A percentile compares a stretch with the other conserved stretches of the same genome.
phyloP scores from a whole-genome alignment of 2,113 vertebrate genomes.

The Zosterops borbonicus region DNA sequence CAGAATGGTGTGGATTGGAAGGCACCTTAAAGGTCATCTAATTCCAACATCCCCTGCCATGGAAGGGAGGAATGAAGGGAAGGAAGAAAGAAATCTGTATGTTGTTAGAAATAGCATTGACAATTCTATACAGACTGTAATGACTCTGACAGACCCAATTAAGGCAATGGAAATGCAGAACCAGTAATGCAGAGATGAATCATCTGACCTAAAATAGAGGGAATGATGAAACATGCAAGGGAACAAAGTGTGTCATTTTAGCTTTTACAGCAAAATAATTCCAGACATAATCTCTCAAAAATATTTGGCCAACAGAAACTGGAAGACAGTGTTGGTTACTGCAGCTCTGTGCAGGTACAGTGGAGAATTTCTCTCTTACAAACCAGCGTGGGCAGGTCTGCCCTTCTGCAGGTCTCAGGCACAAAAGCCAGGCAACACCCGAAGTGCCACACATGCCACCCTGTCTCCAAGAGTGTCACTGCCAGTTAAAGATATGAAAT shows the following conservation, averaged over 20 bases:
- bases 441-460: not conserved
- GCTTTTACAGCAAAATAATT: conserved; percentile 29
- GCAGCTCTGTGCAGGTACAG: not conserved
- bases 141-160: conserved; percentile 38
- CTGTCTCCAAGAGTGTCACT: not conserved
- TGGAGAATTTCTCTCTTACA: not conserved
- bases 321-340: not conserved
- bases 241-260: conserved; percentile 52
- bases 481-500: not conserved
- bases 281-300: not conserved
- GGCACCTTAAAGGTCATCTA: not conserved
- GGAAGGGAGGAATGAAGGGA: not conserved
- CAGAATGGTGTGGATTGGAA: not conserved
- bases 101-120: conserved; percentile 13
- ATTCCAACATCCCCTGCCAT: not conserved
- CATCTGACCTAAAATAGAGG: conserved; percentile 58
- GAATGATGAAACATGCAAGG: conserved; percentile 11
- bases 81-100: not conserved
- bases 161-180: conserved; percentile 53
- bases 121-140: not conserved
- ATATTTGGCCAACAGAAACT: not conserved
- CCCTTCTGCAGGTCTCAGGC: not conserved
- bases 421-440: not conserved
- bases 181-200: conserved; percentile 58
- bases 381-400: not conserved